Base-by-base conservation (phyloP, 1,140 invertebrate species). In the Atta colombica region DNA sequence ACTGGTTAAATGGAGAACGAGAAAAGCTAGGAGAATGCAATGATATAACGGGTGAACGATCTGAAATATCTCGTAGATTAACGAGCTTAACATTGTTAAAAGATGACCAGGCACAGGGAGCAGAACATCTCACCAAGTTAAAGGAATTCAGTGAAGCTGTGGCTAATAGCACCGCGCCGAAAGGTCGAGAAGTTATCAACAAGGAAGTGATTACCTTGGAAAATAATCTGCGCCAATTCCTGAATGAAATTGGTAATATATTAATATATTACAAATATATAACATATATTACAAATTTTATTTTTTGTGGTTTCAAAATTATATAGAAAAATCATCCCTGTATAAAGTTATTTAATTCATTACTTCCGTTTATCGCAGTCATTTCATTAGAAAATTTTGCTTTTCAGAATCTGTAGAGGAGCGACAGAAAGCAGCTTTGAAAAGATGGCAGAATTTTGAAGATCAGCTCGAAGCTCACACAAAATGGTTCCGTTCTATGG, bases 391-490 rank as follows among this genome's bases (percentile, higher is more conserved):
- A 45, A 61, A 55, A 49, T 51, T 39, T 4, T 45, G 28, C 10
- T 63, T 75, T 72, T 78, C 88, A 96, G 96, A 96, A 86, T 94
- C 94, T 28, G 96, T 96, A 8, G 96, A 97, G 89, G 95, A 96
- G 31, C 97, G 97, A 92, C 96, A 99, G 61, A 96, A 97, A 90
- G 96, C 97, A 88, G 97, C 97, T 0, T 93, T 98, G 16, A 96
- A 97, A 65, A 97, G 98, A 94, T 99, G 99, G 99, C 96, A 97
- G 85, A 97, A 98, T 81, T 99, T 99, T 95, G 98, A 99, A 93
- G 95, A 96, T 58, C 96, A 97, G 53, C 96, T 98, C 45, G 97
- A 99, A 88, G 95, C 96, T 14, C 97, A 98, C 49, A 97, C 97
- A 6, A 97, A 97, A 88, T 99, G 98, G 98, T 97, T 99, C 78